Base-by-base conservation (phyloP, 2,113 vertebrate genomes). In the Callaeas wilsoni region DNA sequence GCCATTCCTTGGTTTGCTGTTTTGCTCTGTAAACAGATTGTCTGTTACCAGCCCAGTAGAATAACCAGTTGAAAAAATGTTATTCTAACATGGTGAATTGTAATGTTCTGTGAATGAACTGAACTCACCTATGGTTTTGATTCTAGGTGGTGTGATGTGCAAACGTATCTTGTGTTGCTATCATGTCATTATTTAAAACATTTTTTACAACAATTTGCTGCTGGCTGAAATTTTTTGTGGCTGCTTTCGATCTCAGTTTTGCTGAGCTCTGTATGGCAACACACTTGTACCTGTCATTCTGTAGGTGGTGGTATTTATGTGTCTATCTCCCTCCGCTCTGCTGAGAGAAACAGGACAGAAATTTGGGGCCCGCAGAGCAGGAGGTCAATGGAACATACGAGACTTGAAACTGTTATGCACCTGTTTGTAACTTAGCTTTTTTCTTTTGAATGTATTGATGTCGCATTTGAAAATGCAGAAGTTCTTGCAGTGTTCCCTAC, bases 111-210 rank as follows among this genome's bases (percentile, higher is more conserved):
- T 70, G 32, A 64, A 26, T 44, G 30, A 81, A 29, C 19, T n/a
- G 68, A 44, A 16, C 33, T 44, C 12, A 27, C 6, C 3, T 41
- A 2, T 53, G 8, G 17, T 82, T 93, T 75, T 92, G 14, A 21
- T 75, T 81, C 47, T 67, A 50, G 33, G 10, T 55, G 32, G 13
- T 18, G 5, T 55, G 44, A 19, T 84, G 22, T 47, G 16, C 47
- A 75, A 65, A 63, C 26, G 29, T 42, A 26, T 2, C 32, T 56
- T 39, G 27, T 68, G 27, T 50, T 77, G 50, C 26, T 69, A 0
- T 26, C 0, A 0, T 91, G 33, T 53, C 2, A 4, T 49, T 86
- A 91, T 67, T 59, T 7, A 13, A 33, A 49, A 32, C 2, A 1
- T 14, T 15, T 84, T 59, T 87, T 75, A 16, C 9, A 41, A 4